Percentiles rank a stretch among this genome's conserved stretches.
Evolutionary conservation across 2,888 invertebrate species (phyloP).

Genomic region (Nemapogon koenigi): DNA sequence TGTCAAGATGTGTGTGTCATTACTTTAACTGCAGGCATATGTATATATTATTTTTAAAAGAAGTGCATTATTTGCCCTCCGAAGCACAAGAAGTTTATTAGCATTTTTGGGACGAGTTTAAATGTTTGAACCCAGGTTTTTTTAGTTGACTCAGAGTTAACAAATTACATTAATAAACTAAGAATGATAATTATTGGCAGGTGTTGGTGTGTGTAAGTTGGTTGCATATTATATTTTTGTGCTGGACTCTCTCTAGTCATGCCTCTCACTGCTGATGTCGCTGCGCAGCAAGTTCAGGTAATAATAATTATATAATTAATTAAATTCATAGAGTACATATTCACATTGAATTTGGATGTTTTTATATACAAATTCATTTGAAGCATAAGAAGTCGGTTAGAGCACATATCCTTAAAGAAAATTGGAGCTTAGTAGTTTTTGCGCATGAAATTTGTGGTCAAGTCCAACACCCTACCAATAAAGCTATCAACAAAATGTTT

Average conservation of each 20-base stretch:
- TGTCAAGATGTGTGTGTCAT: too few species aligned
- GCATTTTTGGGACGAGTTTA: too few species aligned
- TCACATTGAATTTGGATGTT: background rate
- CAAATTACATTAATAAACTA: too few species aligned
- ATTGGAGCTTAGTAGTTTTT: background rate
- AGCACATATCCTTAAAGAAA: too few species aligned
- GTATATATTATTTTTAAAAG: too few species aligned
- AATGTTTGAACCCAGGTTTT: too few species aligned
- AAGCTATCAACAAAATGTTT: slow-evolving; percentile 3
- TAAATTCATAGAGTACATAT: too few species aligned
- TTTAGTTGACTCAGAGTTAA: too few species aligned
- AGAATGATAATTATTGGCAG: slow-evolving; percentile 29
- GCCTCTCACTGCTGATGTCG: slow-evolving; percentile 80
- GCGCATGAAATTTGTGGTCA: background rate
- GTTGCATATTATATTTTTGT: slow-evolving; percentile 56
- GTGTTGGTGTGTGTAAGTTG: slow-evolving; percentile 50
- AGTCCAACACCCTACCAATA: background rate
- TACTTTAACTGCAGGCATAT: too few species aligned
- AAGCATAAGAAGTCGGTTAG: slow-evolving; percentile 1
- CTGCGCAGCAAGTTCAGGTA: slow-evolving; percentile 73
- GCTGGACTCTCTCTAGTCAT: slow-evolving; percentile 64
- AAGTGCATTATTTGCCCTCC: too few species aligned
- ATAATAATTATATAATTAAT: slow-evolving; percentile 3
- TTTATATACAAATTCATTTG: background rate
- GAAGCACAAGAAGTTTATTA: too few species aligned